Conservation (phyloP, 1,140 invertebrate species). For the Drosophila paulistorum region DNA sequence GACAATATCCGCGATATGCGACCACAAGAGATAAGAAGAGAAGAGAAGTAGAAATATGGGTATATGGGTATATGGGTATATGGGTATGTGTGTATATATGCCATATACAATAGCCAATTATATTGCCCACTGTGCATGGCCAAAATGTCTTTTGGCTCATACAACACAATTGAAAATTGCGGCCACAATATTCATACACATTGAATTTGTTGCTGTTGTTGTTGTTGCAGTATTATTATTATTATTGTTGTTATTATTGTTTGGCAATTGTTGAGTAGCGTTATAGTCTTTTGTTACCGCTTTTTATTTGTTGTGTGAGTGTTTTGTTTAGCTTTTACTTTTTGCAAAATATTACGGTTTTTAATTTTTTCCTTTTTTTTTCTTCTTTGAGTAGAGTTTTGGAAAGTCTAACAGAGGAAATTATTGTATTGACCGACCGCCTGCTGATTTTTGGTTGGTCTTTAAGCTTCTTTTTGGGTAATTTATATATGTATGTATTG, state of each 20-base stretch:
- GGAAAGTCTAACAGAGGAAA: slow-evolving; percentile 50
- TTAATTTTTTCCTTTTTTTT: not conserved
- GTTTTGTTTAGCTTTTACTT: slow-evolving; percentile 49
- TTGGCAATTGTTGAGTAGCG: slow-evolving; percentile 40
- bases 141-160: slow-evolving; percentile 44
- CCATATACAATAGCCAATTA: slow-evolving; percentile 30
- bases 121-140: slow-evolving; percentile 56
- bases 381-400: not conserved
- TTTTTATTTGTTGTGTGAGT: slow-evolving; percentile 22
- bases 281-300: slow-evolving; percentile 40
- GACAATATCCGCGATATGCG: slow-evolving; percentile 28
- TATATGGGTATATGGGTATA: not conserved
- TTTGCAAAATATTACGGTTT: slow-evolving; percentile 43
- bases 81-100: not conserved
- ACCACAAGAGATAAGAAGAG: slow-evolving; percentile 35
- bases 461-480: slow-evolving; percentile 19
- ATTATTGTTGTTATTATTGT: slow-evolving; percentile 33
- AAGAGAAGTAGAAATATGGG: slow-evolving; percentile 18
- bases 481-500: no score
- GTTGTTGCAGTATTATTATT: slow-evolving; percentile 35
- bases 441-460: slow-evolving; percentile 31
- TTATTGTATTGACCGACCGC: slow-evolving; percentile 35
- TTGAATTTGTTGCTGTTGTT: slow-evolving; percentile 24
- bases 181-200: slow-evolving; percentile 50
- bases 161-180: slow-evolving; percentile 44